Evolutionary conservation across 2,797 vertebrate species (phyloP), one percentile per base, ranked within the genome.

Genomic region (Danio jaintianensis): DNA sequence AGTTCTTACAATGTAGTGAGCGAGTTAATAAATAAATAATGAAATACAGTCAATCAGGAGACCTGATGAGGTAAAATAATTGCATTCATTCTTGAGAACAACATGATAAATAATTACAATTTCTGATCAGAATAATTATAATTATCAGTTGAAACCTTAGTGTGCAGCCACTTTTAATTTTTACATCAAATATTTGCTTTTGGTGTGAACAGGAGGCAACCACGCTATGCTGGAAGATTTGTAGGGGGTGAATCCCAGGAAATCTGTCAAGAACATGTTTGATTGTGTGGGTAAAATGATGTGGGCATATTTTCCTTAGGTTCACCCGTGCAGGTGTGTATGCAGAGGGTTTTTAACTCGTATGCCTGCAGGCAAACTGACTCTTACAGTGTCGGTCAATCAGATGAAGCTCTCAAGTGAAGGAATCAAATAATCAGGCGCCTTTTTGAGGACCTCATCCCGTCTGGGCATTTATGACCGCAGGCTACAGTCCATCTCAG

Each of bases 361-460:
- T 22, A 71, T 18, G 74, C 87, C 86, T 84, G 74, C 67, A 74
- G 89, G 88, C 87, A 80, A 79, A 85, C 78, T 72, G 81, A 87
- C 64, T 90, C 87, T 86, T 88, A 81, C 82, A 48, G 87, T 50
- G 86, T 89, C 80, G 67, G 74, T 78, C 90, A 91, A 92, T 93
- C 91, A 91, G 88, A 89, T 77, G 80, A 71, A 85, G 79, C 75
- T 88, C 85, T 90, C 88, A 52, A 10, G 85, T 84, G 86, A 82
- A 87, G 79, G 82, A 88, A 89, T 89, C 80, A 66, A 83, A 90
- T 87, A 82, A 82, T 88, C 85, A 89, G 67, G 75, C 40, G 47
- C 74, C 64, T 85, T 81, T 4, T 53, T 47, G 78, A 80, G 82
- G 85, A 55, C 53, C 45, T 80, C 70, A 85, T 83, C 77, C 16